These are phyloP conservation scores for Lagorchestes hirsutus DNA, from an alignment of 2,797 vertebrate genomes.

Conservation along the genomic window DNA sequence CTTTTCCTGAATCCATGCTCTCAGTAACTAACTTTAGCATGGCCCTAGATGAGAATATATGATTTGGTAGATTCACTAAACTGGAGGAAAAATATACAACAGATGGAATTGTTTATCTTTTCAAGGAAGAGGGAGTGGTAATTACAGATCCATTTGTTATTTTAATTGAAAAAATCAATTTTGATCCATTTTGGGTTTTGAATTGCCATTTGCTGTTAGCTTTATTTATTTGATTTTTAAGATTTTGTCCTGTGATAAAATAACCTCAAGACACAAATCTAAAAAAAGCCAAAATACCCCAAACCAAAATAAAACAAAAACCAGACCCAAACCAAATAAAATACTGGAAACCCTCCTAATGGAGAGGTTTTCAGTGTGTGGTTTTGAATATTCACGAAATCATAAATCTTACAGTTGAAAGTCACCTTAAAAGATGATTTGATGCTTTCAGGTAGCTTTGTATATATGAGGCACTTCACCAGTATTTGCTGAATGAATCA, in stretches of 20 bases:
- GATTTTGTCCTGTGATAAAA: neutral
- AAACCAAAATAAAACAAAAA: neutral
- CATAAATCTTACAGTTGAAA: neutral
- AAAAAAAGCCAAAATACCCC: neutral
- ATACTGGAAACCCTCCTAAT: neutral
- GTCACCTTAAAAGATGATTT: neutral
- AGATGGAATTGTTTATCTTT: neutral
- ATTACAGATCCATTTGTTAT: neutral
- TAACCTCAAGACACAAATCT: neutral
- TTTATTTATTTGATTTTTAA: neutral
- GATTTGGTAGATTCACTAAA: neutral
- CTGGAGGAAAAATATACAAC: neutral
- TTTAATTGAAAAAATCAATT: slow-evolving; percentile 36
- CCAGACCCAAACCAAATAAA: neutral
- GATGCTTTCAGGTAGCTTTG: neutral
- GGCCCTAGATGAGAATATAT: neutral
- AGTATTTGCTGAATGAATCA: neutral
- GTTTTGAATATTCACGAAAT: neutral
- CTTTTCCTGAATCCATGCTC: neutral
- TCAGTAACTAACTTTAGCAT: neutral
- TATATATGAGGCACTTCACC: neutral
- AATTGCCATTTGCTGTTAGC: neutral
- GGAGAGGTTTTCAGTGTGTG: neutral
- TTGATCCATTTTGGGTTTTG: slow-evolving; percentile 7
- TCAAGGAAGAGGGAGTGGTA: neutral